Percentiles rank a stretch among this genome's conserved stretches.
These are phyloP conservation scores for Heterotilapia buettikoferi DNA, from an alignment of 2,113 vertebrate species.

Conservation along the genomic window DNA sequence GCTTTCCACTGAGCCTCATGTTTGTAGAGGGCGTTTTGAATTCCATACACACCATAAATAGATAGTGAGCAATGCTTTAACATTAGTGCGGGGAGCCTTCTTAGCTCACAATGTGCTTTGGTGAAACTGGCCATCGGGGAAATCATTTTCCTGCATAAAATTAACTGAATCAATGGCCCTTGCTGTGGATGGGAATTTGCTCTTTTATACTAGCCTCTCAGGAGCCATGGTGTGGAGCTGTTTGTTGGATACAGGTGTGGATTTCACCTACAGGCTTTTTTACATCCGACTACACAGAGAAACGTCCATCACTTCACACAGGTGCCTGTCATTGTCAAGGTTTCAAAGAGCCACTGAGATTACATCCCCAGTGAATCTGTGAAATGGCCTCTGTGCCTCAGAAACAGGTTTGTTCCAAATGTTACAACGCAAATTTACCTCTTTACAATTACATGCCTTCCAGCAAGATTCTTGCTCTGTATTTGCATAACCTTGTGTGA, in stretches of 20 bases:
- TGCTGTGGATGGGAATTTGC: conserved; percentile 46
- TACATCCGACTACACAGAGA: conserved; percentile 28
- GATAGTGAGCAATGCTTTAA: conserved; percentile 59
- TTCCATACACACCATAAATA: conserved; percentile 50
- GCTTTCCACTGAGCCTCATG: not conserved
- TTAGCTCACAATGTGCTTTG: conserved; percentile 46
- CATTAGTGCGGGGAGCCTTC: conserved; percentile 54
- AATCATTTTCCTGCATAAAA: conserved; percentile 75
- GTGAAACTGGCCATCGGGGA: conserved; percentile 67
- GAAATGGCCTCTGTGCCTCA: conserved; percentile 23
- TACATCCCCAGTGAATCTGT: conserved; percentile 8
- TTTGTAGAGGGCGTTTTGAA: conserved; percentile 32
- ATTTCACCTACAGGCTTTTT: conserved; percentile 40
- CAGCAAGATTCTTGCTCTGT: conserved; percentile 8
- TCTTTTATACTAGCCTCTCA: conserved; percentile 61
- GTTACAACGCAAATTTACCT: conserved; percentile 23
- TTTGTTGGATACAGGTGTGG: conserved; percentile 44
- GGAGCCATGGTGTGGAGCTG: conserved; percentile 29
- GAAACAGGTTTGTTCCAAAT: conserved; percentile 9
- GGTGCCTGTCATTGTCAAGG: conserved; percentile 42
- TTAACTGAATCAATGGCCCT: conserved; percentile 73
- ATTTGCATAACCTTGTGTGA: conserved; percentile 58
- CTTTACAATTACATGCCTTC: conserved; percentile 14
- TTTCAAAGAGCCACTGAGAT: conserved; percentile 32
- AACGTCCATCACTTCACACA: conserved; percentile 37